Conservation (phyloP, 2,888 invertebrate species). For the Pristionchus exspectatus region DNA sequence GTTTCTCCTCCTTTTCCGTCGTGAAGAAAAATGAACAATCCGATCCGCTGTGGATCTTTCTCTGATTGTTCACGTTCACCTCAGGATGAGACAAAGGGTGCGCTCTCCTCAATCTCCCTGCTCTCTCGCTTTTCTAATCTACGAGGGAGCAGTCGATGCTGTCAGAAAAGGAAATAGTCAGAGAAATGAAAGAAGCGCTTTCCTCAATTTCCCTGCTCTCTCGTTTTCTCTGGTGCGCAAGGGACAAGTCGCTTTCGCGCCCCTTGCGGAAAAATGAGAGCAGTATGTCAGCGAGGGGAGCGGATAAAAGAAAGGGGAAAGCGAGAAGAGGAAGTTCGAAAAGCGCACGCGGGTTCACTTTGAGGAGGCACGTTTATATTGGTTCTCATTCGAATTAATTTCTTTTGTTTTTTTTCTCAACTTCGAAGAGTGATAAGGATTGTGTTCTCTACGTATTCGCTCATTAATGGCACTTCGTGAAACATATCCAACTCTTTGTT, state of each 20-base stretch:
- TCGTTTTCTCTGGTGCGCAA: too few species aligned
- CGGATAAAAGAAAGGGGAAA: constrained; percentile 22
- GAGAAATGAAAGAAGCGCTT: background rate
- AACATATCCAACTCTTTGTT: too few species aligned
- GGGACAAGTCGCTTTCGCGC: background rate
- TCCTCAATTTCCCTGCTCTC: too few species aligned
- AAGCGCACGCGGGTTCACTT: background rate
- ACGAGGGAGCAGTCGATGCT: too few species aligned
- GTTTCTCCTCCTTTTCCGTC: too few species aligned
- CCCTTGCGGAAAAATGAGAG: background rate
- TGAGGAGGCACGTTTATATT: too few species aligned
- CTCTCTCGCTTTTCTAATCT: background rate
- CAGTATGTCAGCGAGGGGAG: constrained; percentile 1
- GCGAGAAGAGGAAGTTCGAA: background rate
- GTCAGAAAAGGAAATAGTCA: background rate
- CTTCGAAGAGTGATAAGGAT: background rate
- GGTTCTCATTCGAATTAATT: too few species aligned
- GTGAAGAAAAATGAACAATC: background rate
- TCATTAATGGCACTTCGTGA: too few species aligned
- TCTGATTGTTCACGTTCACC: constrained; percentile 2
- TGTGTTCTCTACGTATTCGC: too few species aligned
- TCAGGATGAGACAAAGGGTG: background rate
- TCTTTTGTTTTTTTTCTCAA: background rate
- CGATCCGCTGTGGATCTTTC: background rate
- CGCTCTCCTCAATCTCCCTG: background rate